phyloP scores from a whole-genome alignment of 2,888 invertebrate genomes.

The Hydrotaea diabolus region DNA sequence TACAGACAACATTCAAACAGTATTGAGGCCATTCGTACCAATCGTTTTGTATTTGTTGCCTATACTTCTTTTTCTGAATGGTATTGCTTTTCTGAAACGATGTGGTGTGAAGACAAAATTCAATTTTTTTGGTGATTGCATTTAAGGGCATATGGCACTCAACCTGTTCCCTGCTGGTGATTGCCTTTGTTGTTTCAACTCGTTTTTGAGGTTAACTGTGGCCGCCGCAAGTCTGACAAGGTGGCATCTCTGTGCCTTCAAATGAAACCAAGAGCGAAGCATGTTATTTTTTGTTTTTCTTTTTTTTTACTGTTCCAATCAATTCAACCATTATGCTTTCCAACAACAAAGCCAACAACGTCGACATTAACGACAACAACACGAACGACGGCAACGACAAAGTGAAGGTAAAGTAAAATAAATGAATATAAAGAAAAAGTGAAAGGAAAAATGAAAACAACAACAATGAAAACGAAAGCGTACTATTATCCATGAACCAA shows the following conservation, averaged over 20 bases:
- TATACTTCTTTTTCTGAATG: no score
- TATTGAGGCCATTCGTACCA: no score
- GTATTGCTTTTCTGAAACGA: no score
- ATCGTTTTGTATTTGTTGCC: no score
- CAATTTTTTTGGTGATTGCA: no score
- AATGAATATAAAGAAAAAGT: constrained; percentile 7
- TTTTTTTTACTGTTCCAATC: background rate
- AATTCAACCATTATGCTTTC: constrained; percentile 2
- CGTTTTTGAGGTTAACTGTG: background rate
- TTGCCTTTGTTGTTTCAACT: no score
- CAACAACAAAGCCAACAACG: background rate
- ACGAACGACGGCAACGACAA: background rate
- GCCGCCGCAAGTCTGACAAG: background rate
- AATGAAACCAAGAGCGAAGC: constrained; percentile 2
- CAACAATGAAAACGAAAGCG: constrained; percentile 18
- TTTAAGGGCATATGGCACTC: no score
- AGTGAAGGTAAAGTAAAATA: constrained; percentile 29
- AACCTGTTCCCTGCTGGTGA: no score
- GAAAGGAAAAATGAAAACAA: constrained; percentile 26
- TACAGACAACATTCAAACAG: no score
- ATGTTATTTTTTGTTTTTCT: background rate
- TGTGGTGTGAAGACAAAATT: no score
- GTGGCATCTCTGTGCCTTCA: background rate
- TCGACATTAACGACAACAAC: background rate
- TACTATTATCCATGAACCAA: constrained; percentile 34